Evolutionary conservation across 2,113 vertebrate genomes (phyloP).

Genomic region (Rissa tridactyla): DNA sequence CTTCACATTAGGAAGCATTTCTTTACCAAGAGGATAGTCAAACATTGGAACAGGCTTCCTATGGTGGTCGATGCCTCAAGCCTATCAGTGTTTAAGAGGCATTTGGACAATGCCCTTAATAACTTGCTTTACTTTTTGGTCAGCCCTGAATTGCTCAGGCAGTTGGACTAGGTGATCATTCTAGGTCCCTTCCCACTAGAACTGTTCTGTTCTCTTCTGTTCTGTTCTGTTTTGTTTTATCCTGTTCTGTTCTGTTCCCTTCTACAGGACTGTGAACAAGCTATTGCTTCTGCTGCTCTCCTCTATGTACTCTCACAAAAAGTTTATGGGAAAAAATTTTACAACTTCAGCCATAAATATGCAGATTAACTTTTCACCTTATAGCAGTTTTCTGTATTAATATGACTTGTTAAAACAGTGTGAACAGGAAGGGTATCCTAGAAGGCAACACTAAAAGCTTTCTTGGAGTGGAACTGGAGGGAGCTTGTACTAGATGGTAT

Average conservation of each 20-base stretch:
- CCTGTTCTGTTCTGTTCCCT: too few species aligned
- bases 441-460: not conserved
- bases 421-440: not conserved
- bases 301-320: not conserved
- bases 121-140: not conserved
- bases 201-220: not conserved
- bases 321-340: not conserved
- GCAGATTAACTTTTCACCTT: not conserved
- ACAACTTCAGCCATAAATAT: not conserved
- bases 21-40: not conserved
- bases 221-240: not conserved
- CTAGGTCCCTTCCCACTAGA: not conserved
- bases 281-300: not conserved
- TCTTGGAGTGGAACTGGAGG: not conserved
- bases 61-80: rapidly evolving
- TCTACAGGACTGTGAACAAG: not conserved
- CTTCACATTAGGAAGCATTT: not conserved
- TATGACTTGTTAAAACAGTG: not conserved
- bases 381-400: not conserved
- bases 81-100: not conserved
- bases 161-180: not conserved
- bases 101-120: not conserved
- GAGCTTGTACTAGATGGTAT: not conserved
- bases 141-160: not conserved
- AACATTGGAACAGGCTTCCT: not conserved